Base-by-base conservation (phyloP, 2,888 invertebrate genomes). In the Mesorhabditis belari region DNA sequence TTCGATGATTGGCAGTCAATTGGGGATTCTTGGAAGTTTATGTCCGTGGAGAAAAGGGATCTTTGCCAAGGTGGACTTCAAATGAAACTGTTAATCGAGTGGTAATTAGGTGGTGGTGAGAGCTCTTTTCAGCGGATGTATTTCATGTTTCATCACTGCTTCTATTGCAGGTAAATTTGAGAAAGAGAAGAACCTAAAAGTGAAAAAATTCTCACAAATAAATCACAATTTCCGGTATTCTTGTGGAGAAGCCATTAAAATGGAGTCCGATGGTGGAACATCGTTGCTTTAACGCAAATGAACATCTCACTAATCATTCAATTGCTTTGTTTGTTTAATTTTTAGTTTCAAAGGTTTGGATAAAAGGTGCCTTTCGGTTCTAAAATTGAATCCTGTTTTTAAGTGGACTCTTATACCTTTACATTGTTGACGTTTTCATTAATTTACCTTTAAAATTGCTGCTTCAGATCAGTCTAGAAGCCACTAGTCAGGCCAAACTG, bases 1-100 rank as follows among this genome's bases (percentile, higher is more conserved):
- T 26, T 74, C 82, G 29, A 81, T 82, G 25, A 81, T 83, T 35
- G 83, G 83, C 3, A 77, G 82, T 27, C 81, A 81, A 66, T 69
- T 83, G 25, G 83, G 82, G 44, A 64, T 67, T 29, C 60, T 77
- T 5, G 57, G 61, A 21, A 55, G 62, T 17, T 65, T 75, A 69
- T 69, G 67, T 44, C 74, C 76, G 12, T 50, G 64, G 53, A 59
- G 66, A 52, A 74, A 64, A 35, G 49, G 57, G 5, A 50, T 57
- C 17, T 65, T 77, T 28, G 69, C 76, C 5, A 62, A 69, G 61
- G 64, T 69, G 29, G 50, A 23, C 56, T 23, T 6, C n/a, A 3
- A n/a, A 24, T 27, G 4, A 49, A 49, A 35, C 44, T 35, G 12
- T n/a, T 35, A 35, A 9, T 9, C 1, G 12, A 9, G 44, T 35